These are phyloP conservation scores for Hippocampus mohnikei DNA, from an alignment of 2,113 vertebrate genomes.

Conservation along the genomic window DNA sequence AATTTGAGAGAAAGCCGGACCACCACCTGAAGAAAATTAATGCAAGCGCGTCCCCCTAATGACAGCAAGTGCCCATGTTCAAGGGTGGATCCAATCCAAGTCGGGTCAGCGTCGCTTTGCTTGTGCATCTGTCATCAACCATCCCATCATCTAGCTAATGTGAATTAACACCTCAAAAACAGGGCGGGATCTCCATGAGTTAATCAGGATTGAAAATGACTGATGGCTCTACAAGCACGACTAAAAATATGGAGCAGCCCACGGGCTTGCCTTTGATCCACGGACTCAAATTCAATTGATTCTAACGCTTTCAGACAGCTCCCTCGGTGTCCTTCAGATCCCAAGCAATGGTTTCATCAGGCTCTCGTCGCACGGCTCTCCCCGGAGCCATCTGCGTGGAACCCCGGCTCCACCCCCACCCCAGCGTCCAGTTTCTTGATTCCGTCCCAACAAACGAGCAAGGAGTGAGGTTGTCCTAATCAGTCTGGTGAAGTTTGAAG, in stretches of 20 bases:
- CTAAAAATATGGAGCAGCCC: conserved; percentile 63
- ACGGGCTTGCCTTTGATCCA: conserved; percentile 63
- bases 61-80: neutral
- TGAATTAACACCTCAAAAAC: conserved; percentile 60
- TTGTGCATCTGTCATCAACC: conserved; percentile 46
- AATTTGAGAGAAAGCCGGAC: too few species aligned
- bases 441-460: conserved; percentile 39
- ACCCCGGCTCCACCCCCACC: conserved; percentile 4
- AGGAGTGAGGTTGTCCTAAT: conserved; percentile 31
- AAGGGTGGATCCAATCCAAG: conserved; percentile 20
- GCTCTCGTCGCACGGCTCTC: conserved; percentile 51
- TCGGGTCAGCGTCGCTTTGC: conserved; percentile 19
- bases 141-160: conserved; percentile 38
- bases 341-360: conserved; percentile 64
- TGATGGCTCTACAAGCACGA: conserved; percentile 59
- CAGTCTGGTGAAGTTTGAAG: neutral
- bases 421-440: conserved; percentile 33
- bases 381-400: conserved; percentile 57
- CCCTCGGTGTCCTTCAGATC: conserved; percentile 59
- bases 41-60: too few species aligned
- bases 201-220: conserved; percentile 64
- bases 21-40: too few species aligned
- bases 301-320: conserved; percentile 59
- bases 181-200: conserved; percentile 53
- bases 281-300: conserved; percentile 60